A percentile compares a stretch with the other conserved stretches of the same genome.
Evolutionary conservation across 2,888 invertebrate species (phyloP).

Genomic region (Idaea aversata): DNA sequence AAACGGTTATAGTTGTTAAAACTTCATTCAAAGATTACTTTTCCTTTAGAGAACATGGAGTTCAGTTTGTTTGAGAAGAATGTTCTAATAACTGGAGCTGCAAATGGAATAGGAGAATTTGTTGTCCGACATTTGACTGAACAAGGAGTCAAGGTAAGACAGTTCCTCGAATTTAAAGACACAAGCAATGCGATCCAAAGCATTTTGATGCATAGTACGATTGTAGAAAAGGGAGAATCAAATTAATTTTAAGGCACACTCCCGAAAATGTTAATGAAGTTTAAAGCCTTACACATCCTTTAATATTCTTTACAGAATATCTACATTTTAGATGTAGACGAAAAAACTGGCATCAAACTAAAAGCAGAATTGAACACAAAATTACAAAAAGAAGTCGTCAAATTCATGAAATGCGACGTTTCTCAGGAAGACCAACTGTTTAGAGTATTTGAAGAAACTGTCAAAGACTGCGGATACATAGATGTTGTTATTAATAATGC

Average conservation of each 20-base stretch:
- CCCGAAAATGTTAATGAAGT: too few relatives aligned
- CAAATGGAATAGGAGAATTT: slow-evolving; percentile 45
- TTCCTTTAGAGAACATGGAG: slow-evolving; percentile 28
- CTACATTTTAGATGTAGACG: slow-evolving; percentile 43
- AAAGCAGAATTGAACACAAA: slow-evolving; percentile 38
- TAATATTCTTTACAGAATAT: slow-evolving; percentile 33
- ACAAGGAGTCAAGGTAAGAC: slow-evolving; percentile 42
- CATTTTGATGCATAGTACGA: too few relatives aligned
- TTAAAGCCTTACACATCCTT: too few relatives aligned
- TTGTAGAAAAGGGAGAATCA: too few relatives aligned
- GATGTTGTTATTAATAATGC: slow-evolving; percentile 51
- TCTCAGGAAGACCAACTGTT: slow-evolving; percentile 38
- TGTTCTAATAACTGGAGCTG: slow-evolving; percentile 47
- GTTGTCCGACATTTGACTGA: slow-evolving; percentile 33
- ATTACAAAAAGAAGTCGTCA: slow-evolving; percentile 34
- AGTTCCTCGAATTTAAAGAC: not conserved
- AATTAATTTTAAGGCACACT: too few relatives aligned
- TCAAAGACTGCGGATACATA: slow-evolving; percentile 32
- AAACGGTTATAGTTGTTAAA: too few relatives aligned
- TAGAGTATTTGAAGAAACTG: slow-evolving; percentile 31
- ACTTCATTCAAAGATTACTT: too few relatives aligned
- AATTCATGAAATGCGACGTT: slow-evolving; percentile 49
- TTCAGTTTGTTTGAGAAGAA: slow-evolving; percentile 36
- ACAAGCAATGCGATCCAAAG: not conserved
- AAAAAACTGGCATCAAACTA: slow-evolving; percentile 28